phyloP scores from a whole-genome alignment of 2,888 invertebrate species.

The Eristalis pertinax region DNA sequence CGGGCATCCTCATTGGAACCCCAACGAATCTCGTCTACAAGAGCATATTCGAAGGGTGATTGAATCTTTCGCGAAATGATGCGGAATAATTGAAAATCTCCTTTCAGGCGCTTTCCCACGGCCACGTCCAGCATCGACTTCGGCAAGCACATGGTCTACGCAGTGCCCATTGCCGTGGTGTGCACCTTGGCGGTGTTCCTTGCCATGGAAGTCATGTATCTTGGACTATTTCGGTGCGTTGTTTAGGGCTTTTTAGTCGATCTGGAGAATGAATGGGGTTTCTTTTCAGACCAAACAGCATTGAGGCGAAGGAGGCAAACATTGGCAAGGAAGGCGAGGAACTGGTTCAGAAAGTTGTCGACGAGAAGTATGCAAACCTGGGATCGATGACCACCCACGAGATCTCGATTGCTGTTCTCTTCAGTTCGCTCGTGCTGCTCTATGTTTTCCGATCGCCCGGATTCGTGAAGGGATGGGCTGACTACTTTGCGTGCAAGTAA shows the following conservation, averaged over 20 bases:
- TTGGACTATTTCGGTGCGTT: conserved; percentile 77
- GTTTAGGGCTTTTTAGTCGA: background rate
- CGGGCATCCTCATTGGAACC: conserved; percentile 89
- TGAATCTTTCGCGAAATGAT: background rate
- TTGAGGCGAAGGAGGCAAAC: conserved; percentile 83
- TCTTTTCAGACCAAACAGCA: conserved; percentile 82
- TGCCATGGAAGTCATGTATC: conserved; percentile 74
- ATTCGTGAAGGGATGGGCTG: conserved; percentile 92
- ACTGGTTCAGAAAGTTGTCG: conserved; percentile 86
- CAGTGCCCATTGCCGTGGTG: conserved; percentile 73
- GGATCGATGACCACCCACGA: conserved; percentile 91
- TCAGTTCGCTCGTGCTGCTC: conserved; percentile 87
- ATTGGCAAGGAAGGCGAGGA: conserved; percentile 83
- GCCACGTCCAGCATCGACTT: conserved; percentile 75
- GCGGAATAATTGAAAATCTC: background rate
- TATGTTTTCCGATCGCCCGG: conserved; percentile 94
- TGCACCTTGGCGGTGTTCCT: conserved; percentile 72
- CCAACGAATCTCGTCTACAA: conserved; percentile 91
- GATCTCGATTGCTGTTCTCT: conserved; percentile 85
- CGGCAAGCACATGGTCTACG: conserved; percentile 74
- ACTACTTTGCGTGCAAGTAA: conserved; percentile 75
- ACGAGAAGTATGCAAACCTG: conserved; percentile 85
- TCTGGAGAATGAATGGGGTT: background rate
- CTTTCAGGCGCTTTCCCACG: conserved; percentile 78
- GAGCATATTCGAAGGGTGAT: conserved; percentile 86